phyloP scores from a whole-genome alignment of 64 coral and sea anemone genomes.

The Porites lutea region DNA sequence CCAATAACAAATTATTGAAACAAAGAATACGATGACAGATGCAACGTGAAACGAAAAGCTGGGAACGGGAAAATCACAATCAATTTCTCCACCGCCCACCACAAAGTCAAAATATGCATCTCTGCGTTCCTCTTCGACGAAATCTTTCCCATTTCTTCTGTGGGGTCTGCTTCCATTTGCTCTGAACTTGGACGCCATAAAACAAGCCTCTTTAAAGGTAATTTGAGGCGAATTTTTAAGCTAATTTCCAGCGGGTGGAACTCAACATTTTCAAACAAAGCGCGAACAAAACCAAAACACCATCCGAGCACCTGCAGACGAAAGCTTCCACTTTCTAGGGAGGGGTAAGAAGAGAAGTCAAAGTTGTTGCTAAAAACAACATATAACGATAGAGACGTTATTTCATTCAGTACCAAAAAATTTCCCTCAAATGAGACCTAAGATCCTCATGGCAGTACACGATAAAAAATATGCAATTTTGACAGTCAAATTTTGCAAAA shows the following conservation, averaged over 20 bases:
- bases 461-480: neutral
- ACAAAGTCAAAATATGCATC: neutral
- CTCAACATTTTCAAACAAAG: slow-evolving; percentile 54
- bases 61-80: slow-evolving; percentile 67
- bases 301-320: slow-evolving; percentile 14
- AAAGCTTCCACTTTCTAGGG: neutral
- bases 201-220: slow-evolving; percentile 17
- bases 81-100: neutral
- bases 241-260: slow-evolving; percentile 32
- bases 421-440: neutral
- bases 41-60: slow-evolving; percentile 56
- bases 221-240: slow-evolving; percentile 33
- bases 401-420: too few species aligned
- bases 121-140: slow-evolving; percentile 26
- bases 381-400: neutral
- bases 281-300: slow-evolving; percentile 15
- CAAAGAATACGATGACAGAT: slow-evolving; percentile 59
- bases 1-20: slow-evolving; percentile 85
- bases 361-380: neutral
- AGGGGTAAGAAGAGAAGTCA: neutral
- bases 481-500: too few species aligned
- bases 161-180: slow-evolving; percentile 19
- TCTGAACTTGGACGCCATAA: slow-evolving; percentile 45
- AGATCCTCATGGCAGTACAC: neutral
- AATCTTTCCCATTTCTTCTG: slow-evolving; percentile 19